These are phyloP conservation scores for Parazoanthus darwini DNA, from an alignment of 92 coral and sea anemone genomes.

Conservation along the genomic window DNA sequence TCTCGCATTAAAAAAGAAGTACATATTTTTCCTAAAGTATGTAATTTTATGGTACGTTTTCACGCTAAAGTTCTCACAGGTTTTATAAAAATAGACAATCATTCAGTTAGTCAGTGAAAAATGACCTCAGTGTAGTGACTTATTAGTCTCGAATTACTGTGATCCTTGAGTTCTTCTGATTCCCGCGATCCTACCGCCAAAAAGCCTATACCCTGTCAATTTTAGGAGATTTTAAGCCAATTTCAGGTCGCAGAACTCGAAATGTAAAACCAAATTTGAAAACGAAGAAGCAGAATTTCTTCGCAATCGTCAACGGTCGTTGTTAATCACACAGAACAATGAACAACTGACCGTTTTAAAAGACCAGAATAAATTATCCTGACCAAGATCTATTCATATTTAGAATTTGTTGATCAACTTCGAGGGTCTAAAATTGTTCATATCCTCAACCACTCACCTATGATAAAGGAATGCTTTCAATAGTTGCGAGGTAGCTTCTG, in stretches of 20 bases:
- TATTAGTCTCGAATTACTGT: conserved; percentile 22
- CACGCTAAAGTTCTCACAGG: not conserved
- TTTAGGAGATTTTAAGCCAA: not conserved
- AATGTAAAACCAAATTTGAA: not conserved
- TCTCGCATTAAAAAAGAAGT: not conserved
- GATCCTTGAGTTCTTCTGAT: not conserved
- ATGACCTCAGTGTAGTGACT: not conserved
- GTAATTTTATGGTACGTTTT: not conserved
- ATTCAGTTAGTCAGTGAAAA: not conserved
- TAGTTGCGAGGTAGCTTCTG: not conserved
- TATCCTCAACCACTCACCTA: conserved; percentile 16
- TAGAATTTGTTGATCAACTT: not conserved
- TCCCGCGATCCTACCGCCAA: conserved; percentile 36
- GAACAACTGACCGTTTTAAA: conserved; percentile 26
- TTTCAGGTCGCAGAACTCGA: not conserved
- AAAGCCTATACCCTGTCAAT: not conserved
- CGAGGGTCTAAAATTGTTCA: not conserved
- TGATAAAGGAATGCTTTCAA: not conserved
- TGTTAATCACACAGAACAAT: conserved; percentile 13
- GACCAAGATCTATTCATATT: not conserved
- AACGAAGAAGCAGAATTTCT: conserved; percentile 39
- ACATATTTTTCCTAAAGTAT: not conserved
- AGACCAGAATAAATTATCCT: conserved; percentile 26
- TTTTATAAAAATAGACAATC: not conserved
- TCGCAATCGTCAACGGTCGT: not conserved